Conservation (phyloP, 2,888 invertebrate species). For the Meliscaeva auricollis region DNA sequence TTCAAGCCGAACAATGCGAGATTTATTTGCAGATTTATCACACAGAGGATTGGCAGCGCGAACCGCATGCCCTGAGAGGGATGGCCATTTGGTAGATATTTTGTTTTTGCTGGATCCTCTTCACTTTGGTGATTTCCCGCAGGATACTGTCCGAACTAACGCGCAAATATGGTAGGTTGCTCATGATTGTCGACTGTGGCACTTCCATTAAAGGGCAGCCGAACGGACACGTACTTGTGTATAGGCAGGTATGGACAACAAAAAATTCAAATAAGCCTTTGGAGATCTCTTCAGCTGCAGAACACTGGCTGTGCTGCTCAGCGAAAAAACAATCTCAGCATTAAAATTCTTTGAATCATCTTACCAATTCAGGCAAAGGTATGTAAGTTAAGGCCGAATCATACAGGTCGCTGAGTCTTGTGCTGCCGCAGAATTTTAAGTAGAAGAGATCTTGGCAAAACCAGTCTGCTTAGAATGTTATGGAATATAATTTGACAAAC, state of each 20-base stretch:
- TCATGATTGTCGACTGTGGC: slow-evolving; percentile 37
- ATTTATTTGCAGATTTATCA: slow-evolving; percentile 77
- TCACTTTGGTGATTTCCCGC: slow-evolving; percentile 49
- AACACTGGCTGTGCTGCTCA: slow-evolving; percentile 10
- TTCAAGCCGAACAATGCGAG: slow-evolving; percentile 74
- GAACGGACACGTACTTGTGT: slow-evolving; percentile 15
- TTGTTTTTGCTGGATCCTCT: slow-evolving; percentile 15
- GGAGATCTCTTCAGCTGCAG: slow-evolving; percentile 58
- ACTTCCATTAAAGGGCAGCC: slow-evolving; percentile 68
- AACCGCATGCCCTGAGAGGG: slow-evolving; percentile 55
- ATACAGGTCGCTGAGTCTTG: background rate
- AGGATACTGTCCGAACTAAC: slow-evolving; percentile 49
- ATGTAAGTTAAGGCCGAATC: background rate
- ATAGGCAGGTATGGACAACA: no score
- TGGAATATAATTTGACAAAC: slow-evolving; percentile 55
- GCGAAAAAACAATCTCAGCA: slow-evolving; percentile 67
- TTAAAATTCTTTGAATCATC: slow-evolving; percentile 75
- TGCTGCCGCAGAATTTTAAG: slow-evolving; percentile 65
- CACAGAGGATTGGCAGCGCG: slow-evolving; percentile 74
- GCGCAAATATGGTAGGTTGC: slow-evolving; percentile 59
- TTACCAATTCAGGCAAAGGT: slow-evolving; percentile 28
- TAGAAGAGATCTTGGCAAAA: slow-evolving; percentile 55
- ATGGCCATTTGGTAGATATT: slow-evolving; percentile 46
- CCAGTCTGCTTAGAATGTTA: slow-evolving; percentile 50
- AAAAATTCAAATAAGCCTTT: slow-evolving; percentile 71